phyloP scores from a whole-genome alignment of 2,113 vertebrate genomes.

The Gambusia holbrooki region DNA sequence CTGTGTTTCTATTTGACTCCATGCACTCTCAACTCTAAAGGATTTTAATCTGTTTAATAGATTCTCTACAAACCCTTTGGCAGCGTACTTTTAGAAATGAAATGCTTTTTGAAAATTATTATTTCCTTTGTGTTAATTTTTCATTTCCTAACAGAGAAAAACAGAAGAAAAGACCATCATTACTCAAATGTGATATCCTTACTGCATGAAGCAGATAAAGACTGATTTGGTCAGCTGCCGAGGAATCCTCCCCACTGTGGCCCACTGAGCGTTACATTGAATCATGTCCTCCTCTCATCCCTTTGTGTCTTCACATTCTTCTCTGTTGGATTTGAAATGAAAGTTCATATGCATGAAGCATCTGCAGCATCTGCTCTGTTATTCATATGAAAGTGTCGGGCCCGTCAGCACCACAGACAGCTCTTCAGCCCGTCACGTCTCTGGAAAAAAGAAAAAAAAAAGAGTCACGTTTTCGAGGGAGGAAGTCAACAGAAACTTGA shows the following conservation, averaged over 20 bases:
- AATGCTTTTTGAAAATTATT: neutral
- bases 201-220: conserved; percentile 17
- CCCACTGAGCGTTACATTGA: conserved; percentile 54
- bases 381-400: conserved; percentile 29
- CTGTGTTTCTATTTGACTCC: neutral
- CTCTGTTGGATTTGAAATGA: conserved; percentile 51
- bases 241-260: conserved; percentile 56
- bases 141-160: neutral
- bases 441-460: neutral
- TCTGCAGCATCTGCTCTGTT: conserved; percentile 30
- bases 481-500: neutral
- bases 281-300: conserved; percentile 55
- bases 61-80: neutral
- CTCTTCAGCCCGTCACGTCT: conserved; percentile 28
- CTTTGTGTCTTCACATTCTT: conserved; percentile 40
- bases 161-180: neutral
- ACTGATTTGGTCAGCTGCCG: conserved; percentile 54
- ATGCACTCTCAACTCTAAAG: neutral
- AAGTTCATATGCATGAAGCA: conserved; percentile 43
- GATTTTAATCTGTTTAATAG: neutral
- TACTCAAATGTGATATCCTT: neutral
- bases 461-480: conserved; percentile 17
- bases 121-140: neutral
- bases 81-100: neutral
- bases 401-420: conserved; percentile 39